Evolutionary conservation across 2,888 invertebrate genomes (phyloP).

Genomic region (Oscheius sp.): DNA sequence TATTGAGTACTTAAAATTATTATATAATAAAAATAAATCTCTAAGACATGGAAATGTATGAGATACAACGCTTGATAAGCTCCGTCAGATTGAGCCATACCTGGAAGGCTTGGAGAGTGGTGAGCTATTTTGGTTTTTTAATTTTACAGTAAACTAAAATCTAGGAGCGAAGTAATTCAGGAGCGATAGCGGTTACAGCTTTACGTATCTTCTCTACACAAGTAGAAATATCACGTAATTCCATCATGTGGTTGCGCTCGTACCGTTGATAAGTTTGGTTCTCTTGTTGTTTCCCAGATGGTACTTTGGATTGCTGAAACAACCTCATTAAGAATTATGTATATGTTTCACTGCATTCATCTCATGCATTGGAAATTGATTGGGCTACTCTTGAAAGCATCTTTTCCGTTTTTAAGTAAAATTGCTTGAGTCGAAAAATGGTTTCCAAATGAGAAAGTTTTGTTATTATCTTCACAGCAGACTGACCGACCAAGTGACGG

Average conservation of each 20-base stretch:
- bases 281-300: too few relatives aligned
- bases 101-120: too few relatives aligned
- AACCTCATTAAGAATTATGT: too few relatives aligned
- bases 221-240: constrained; percentile 30
- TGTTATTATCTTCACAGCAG: constrained; percentile 23
- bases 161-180: constrained; percentile 29
- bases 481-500: constrained; percentile 34
- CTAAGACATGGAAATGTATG: constrained; percentile 19
- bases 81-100: constrained; percentile 8
- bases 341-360: neutral
- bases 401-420: too few relatives aligned
- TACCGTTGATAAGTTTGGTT: constrained; percentile 34
- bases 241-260: constrained; percentile 39
- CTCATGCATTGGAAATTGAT: neutral
- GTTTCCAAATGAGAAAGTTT: too few relatives aligned
- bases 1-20: neutral
- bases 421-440: neutral
- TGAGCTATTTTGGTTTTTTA: neutral
- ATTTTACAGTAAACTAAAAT: neutral
- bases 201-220: constrained; percentile 1
- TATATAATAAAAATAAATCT: neutral
- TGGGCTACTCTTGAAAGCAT: neutral
- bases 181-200: constrained; percentile 26
- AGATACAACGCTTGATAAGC: constrained; percentile 26
- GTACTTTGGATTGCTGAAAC: constrained; percentile 3